Percentiles rank a stretch among this genome's conserved stretches.
phyloP scores from a whole-genome alignment of 2,888 invertebrate genomes.

The Vandiemenella viatica region DNA sequence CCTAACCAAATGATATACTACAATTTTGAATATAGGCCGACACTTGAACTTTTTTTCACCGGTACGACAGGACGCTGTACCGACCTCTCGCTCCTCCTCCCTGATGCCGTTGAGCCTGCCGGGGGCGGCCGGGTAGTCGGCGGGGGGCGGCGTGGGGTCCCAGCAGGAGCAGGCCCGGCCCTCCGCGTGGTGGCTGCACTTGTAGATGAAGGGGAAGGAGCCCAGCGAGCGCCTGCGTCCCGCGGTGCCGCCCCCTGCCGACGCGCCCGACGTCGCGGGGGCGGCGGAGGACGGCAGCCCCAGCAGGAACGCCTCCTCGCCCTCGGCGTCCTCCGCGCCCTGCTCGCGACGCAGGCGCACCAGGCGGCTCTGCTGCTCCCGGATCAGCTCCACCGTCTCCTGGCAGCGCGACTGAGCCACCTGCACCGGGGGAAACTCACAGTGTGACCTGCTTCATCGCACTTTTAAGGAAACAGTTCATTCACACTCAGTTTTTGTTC shows the following conservation, averaged over 20 bases:
- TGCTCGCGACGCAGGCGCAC: conserved; percentile 12
- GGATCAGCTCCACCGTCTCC: conserved; percentile 30
- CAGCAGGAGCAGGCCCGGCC: conserved; percentile 32
- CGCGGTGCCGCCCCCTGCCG: conserved; percentile 13
- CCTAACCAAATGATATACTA: too few relatives aligned
- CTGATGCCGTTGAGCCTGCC: conserved; percentile 22
- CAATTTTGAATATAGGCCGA: too few relatives aligned
- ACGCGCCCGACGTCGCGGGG: neutral
- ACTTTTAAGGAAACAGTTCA: too few relatives aligned
- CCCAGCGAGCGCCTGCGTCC: conserved; percentile 32
- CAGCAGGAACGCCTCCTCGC: conserved; percentile 3
- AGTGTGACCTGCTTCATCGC: too few relatives aligned
- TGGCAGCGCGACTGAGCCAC: conserved; percentile 33
- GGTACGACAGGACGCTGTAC: too few relatives aligned
- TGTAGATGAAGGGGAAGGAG: conserved; percentile 31
- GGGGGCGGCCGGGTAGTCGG: neutral
- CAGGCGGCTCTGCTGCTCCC: conserved; percentile 20
- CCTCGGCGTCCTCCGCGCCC: conserved; percentile 12
- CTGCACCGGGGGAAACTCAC: too few relatives aligned
- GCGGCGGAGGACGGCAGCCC: conserved; percentile 23
- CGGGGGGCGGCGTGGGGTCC: conserved; percentile 20
- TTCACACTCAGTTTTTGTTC: too few relatives aligned
- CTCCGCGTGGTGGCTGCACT: conserved; percentile 32
- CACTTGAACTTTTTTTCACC: too few relatives aligned
- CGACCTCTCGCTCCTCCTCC: conserved; percentile 32